phyloP scores from a whole-genome alignment of 2,888 invertebrate species.

The Microdon myrmicae region DNA sequence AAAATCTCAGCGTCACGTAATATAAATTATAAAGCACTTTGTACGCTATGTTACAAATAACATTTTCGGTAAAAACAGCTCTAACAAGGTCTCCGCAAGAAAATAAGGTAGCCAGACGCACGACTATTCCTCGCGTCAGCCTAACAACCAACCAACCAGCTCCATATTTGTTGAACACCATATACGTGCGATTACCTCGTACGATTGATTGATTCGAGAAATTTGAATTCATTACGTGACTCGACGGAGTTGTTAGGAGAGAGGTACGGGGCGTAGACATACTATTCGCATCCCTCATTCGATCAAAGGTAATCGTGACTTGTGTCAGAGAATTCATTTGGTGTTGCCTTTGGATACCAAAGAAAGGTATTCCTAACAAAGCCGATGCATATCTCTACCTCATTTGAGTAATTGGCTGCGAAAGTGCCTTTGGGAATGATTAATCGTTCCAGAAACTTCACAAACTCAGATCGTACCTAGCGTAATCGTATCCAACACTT shows the following conservation, averaged over 20 bases:
- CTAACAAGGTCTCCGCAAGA: too few species aligned
- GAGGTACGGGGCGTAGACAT: slow-evolving; percentile 3
- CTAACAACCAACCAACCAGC: slow-evolving; percentile 27
- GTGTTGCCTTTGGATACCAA: slow-evolving; percentile 28
- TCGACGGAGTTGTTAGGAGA: not conserved
- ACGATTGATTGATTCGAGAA: slow-evolving; percentile 44
- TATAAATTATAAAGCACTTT: too few species aligned
- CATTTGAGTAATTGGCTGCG: slow-evolving; percentile 50
- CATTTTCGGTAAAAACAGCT: too few species aligned
- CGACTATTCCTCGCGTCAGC: not conserved
- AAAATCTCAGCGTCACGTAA: too few species aligned
- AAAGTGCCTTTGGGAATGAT: slow-evolving; percentile 44
- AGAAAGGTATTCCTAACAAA: slow-evolving; percentile 21
- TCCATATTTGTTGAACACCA: slow-evolving; percentile 41
- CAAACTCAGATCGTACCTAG: slow-evolving; percentile 39
- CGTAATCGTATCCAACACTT: slow-evolving; percentile 11
- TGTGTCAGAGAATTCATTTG: slow-evolving; percentile 37
- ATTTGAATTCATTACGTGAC: slow-evolving; percentile 45
- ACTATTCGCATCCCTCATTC: slow-evolving; percentile 13
- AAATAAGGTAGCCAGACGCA: slow-evolving; percentile 5
- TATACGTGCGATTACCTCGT: slow-evolving; percentile 36
- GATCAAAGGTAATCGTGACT: slow-evolving; percentile 31
- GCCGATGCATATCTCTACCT: slow-evolving; percentile 43
- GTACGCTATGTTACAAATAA: too few species aligned
- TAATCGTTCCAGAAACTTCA: slow-evolving; percentile 35